Conservation (phyloP, 2,888 invertebrate genomes). For the Scaptomyza polygonia region DNA sequence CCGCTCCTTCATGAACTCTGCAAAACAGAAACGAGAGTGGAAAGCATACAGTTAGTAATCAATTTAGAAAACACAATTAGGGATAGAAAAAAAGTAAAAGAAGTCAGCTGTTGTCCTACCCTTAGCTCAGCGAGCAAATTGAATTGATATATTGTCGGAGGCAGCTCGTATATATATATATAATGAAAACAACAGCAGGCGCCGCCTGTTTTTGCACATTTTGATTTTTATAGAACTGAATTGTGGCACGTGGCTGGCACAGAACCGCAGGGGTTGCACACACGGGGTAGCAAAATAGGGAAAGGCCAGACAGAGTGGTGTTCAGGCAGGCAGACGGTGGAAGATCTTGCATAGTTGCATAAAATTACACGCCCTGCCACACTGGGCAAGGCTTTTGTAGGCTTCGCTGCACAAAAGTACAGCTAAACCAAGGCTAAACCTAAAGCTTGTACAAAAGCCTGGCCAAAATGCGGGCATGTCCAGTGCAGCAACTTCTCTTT, state of each 20-base stretch:
- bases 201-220: constrained; percentile 79
- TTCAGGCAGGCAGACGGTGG: constrained; percentile 35
- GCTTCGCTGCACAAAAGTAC: constrained; percentile 46
- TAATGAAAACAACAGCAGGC: constrained; percentile 58
- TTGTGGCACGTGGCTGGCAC: constrained; percentile 72
- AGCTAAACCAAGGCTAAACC: constrained; percentile 41
- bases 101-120: constrained; percentile 64
- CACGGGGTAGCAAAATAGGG: constrained; percentile 12
- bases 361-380: constrained; percentile 70
- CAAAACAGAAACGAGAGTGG: constrained; percentile 54
- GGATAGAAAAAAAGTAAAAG: constrained; percentile 20
- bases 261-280: constrained; percentile 52
- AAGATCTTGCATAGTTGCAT: constrained; percentile 58
- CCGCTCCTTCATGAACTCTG: constrained; percentile 85
- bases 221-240: constrained; percentile 52
- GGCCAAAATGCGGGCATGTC: constrained; percentile 65
- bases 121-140: constrained; percentile 11
- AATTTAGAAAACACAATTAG: constrained; percentile 1
- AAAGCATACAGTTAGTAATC: constrained; percentile 31
- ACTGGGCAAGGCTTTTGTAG: constrained; percentile 33
- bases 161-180: neutral
- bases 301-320: neutral
- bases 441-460: neutral
- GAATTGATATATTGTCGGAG: constrained; percentile 42
- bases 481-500: constrained; percentile 47